A percentile compares a stretch with the other conserved stretches of the same genome.
phyloP scores from a whole-genome alignment of 2,797 vertebrate genomes.

The Leptodactylus fallax region DNA sequence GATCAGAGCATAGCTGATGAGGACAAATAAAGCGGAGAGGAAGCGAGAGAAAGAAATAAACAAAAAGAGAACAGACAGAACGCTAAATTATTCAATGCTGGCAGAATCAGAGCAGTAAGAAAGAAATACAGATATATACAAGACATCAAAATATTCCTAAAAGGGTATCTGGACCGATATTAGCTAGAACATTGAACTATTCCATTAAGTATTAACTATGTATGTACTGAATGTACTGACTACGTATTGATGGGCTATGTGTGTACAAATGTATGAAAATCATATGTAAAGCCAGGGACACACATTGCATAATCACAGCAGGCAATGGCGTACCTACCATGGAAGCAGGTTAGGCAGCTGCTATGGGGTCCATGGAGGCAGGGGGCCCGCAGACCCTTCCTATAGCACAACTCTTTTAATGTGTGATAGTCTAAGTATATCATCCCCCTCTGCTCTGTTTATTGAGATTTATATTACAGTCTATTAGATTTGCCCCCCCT shows the following conservation, averaged over 20 bases:
- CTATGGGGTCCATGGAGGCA: no score
- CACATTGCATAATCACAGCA: no score
- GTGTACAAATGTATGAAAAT: neutral
- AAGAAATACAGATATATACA: neutral
- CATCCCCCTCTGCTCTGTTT: no score
- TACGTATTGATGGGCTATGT: neutral
- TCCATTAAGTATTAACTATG: neutral
- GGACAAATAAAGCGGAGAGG: constrained; percentile 18
- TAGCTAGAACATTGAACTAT: neutral
- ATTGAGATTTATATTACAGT: no score
- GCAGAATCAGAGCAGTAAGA: neutral
- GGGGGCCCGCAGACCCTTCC: no score
- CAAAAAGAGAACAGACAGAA: constrained; percentile 2
- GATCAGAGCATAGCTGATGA: constrained; percentile 20
- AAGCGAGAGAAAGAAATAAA: neutral
- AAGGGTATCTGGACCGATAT: neutral
- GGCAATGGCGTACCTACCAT: no score
- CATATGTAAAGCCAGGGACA: neutral
- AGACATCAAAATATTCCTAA: neutral
- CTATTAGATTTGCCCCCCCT: no score
- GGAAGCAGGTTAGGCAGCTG: no score
- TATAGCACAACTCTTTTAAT: no score
- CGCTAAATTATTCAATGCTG: constrained; percentile 10
- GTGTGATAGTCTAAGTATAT: no score
- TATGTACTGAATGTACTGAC: no score